Evolutionary conservation across 2,797 vertebrate genomes (phyloP), one percentile per base, ranked within the genome.

Genomic region (Chelmon rostratus): DNA sequence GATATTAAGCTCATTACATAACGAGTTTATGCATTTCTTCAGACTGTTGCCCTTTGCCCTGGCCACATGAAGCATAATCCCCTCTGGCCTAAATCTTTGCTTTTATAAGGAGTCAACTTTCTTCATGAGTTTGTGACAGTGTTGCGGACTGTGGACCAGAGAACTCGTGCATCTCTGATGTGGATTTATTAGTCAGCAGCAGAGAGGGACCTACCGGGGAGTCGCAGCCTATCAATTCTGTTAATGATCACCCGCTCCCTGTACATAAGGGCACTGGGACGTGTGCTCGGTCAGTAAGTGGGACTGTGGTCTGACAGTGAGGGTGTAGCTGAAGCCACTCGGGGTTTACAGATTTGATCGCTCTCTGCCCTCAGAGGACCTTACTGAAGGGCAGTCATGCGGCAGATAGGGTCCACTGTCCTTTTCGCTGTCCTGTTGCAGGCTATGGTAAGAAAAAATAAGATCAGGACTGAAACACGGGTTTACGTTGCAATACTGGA

Each of bases 371-470:
- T 75, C 82, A 87, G 91, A 82, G 79, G 67, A 72, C 62, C 80
- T 81, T 56, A 82, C 89, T 90, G 86, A 88, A 86, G 78, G 78
- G 87, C 92, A 92, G 87, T 50, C 87, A 96, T 96, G 96, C 73
- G 47, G 40, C 86, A 93, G 50, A 46, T 94, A 81, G 89, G 93
- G 49, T 91, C 91, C 61, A 7, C 94, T 70, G 90, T 95, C 19
- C 76, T 96, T 50, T 86, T 95, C 81, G 93, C 93, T 84, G 81
- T 95, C 58, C 84, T 96, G 79, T 78, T 96, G 90, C 92, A 94
- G 79, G 73, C 86, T 3, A 73, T 94, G 95, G 94, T 96, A 93
- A 94, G 94, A 78, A 16, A 16, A 40, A 65, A 10, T 31, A 0
- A 73, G 28, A 73, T 64, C 35, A 42, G 56, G 40, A 49, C 15